phyloP scores from a whole-genome alignment of 2,888 invertebrate species.

The Caenorhabditis parvicauda region DNA sequence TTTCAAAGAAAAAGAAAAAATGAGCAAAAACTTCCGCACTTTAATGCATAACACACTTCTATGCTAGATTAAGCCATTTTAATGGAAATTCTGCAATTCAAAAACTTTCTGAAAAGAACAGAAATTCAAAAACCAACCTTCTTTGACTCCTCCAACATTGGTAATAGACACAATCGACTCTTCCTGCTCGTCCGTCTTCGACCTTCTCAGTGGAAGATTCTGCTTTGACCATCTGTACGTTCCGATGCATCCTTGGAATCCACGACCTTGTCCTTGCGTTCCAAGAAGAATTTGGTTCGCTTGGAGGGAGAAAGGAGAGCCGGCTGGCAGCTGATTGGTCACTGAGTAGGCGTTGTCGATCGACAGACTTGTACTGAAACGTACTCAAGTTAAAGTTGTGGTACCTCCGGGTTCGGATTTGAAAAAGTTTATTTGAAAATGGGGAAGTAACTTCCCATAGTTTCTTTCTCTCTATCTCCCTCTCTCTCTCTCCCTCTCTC shows the following conservation, averaged over 20 bases:
- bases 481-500: no score
- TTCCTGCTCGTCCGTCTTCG: constrained; percentile 63
- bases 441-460: neutral
- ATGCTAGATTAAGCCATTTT: no score
- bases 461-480: no score
- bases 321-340: constrained; percentile 26
- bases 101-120: no score
- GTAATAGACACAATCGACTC: constrained; percentile 37
- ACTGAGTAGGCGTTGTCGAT: constrained; percentile 52
- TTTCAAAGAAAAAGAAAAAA: no score
- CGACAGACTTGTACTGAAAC: constrained; percentile 37
- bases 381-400: no score
- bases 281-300: constrained; percentile 45
- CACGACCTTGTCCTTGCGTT: constrained; percentile 33
- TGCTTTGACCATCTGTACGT: constrained; percentile 87
- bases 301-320: constrained; percentile 37
- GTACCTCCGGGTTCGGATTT: neutral
- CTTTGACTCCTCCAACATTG: constrained; percentile 31
- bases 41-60: no score
- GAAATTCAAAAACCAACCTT: constrained; percentile 16
- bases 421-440: neutral
- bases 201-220: constrained; percentile 77
- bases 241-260: constrained; percentile 72
- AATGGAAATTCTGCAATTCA: neutral
- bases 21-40: no score